Base-by-base conservation (phyloP, 2,888 invertebrate genomes). In the Pycnomerus fuliginosus region DNA sequence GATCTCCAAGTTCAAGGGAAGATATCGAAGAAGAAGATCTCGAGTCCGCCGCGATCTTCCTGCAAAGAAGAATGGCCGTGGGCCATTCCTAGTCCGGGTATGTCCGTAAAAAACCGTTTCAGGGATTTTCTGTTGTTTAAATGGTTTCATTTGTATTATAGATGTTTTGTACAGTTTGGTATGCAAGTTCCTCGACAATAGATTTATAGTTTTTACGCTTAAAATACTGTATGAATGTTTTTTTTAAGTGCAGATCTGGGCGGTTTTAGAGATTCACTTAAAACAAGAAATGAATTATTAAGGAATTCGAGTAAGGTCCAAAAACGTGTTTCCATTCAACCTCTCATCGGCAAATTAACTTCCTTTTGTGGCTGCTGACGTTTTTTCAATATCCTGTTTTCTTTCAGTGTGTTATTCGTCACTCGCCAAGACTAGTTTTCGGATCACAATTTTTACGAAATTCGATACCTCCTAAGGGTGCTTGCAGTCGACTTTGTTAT, bases 11-110 rank as follows among this genome's bases (percentile, higher is more conserved):
- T 38, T 68, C 61, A n/a, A 75, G 74, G 30, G 62, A 61, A 1
- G 67, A 70, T 3, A 73, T 79, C 30, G 79, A 80, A 17, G 73
- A 78, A 13, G 75, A 77, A 39, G 78, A 79, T 34, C 62, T 76
- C 15, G 77, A 79, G 45, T 75, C 77, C 1, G 74, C 76, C 16
- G 70, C 75, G 13, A 59, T 79, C 5, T 79, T 79, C 58, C 67
- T 78, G 50, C 72, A 74, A 34, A 74, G 60, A 39, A 48, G 64
- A 49, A 52, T 56, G 15, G 44, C 53, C n/a, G 36, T 48, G 45
- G 55, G 60, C 49, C 62, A 60, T 12, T 63, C 65, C 60, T 68
- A 68, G 65, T 65, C 60, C 60, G 62, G 61, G 64, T 62, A 60
- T 53, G 58, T 57, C 46, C 17, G 34, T 27, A 20, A 35, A 25